phyloP scores from a whole-genome alignment of 2,888 invertebrate genomes.

The Pterostichus madidus region DNA sequence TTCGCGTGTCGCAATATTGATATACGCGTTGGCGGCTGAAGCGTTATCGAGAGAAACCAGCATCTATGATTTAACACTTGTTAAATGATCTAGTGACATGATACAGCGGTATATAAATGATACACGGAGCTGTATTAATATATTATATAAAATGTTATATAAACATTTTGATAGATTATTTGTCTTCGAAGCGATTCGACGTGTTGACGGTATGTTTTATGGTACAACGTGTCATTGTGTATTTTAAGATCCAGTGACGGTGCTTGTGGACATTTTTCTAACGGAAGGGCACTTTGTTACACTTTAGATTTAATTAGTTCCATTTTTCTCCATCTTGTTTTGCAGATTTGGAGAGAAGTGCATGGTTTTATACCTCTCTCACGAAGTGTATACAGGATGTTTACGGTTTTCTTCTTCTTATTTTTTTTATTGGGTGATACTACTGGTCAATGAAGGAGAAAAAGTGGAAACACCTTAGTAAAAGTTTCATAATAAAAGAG shows the following conservation, averaged over 20 bases:
- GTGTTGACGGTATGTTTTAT: conserved; percentile 52
- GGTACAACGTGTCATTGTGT: conserved; percentile 14
- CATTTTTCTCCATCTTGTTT: too few species aligned
- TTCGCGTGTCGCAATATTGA: conserved; percentile 42
- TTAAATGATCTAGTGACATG: conserved; percentile 55
- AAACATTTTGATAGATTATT: conserved; percentile 55
- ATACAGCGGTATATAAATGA: conserved; percentile 53
- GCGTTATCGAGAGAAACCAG: conserved; percentile 44
- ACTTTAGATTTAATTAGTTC: too few species aligned
- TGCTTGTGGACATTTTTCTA: too few species aligned
- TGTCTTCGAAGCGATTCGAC: conserved; percentile 32
- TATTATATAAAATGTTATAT: conserved; percentile 54
- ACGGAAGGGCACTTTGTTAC: too few species aligned
- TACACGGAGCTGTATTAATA: conserved; percentile 47
- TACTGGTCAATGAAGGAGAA: too few species aligned
- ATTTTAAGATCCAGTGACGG: conserved; percentile 29
- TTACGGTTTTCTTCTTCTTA: too few species aligned
- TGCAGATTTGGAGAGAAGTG: too few species aligned
- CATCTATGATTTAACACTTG: conserved; percentile 60
- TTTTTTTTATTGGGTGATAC: too few species aligned
- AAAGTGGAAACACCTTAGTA: too few species aligned
- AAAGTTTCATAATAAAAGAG: too few species aligned
- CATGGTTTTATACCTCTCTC: too few species aligned
- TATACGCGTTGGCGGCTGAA: conserved; percentile 33
- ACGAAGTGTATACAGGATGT: too few species aligned